Conservation (phyloP, 2,113 vertebrate genomes). For the Myotis davidii region DNA sequence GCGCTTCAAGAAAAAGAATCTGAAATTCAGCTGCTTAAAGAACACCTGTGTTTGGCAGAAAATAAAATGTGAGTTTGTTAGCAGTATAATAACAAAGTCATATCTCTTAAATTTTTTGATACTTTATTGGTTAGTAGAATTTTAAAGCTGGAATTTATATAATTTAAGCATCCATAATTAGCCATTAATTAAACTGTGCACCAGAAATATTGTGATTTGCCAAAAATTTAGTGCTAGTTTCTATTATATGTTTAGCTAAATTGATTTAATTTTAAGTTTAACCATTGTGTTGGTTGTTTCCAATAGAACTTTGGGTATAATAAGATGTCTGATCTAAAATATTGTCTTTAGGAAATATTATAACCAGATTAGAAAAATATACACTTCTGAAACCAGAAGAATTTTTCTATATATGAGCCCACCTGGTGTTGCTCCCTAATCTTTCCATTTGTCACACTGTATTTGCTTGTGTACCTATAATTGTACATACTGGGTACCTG, state of each 20-base stretch:
- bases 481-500: background rate
- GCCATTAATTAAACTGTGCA: background rate
- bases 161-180: background rate
- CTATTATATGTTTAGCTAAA: constrained; percentile 10
- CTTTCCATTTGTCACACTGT: background rate
- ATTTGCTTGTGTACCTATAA: background rate
- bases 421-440: background rate
- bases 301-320: background rate
- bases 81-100: background rate
- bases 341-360: constrained; percentile 30
- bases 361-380: constrained; percentile 31
- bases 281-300: constrained; percentile 33
- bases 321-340: constrained; percentile 7
- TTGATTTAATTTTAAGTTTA: constrained; percentile 31
- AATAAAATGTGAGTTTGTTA: constrained; percentile 85
- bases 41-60: constrained; percentile 86
- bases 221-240: constrained; percentile 18
- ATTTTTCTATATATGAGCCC: background rate
- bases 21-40: constrained; percentile 87
- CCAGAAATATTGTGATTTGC: constrained; percentile 39
- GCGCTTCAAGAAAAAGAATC: constrained; percentile 86
- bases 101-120: background rate
- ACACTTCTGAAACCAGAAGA: background rate
- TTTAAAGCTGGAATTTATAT: constrained; percentile 33
- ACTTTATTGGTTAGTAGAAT: background rate